Conservation (phyloP, 2,113 vertebrate genomes). For the Aythya baeri region DNA sequence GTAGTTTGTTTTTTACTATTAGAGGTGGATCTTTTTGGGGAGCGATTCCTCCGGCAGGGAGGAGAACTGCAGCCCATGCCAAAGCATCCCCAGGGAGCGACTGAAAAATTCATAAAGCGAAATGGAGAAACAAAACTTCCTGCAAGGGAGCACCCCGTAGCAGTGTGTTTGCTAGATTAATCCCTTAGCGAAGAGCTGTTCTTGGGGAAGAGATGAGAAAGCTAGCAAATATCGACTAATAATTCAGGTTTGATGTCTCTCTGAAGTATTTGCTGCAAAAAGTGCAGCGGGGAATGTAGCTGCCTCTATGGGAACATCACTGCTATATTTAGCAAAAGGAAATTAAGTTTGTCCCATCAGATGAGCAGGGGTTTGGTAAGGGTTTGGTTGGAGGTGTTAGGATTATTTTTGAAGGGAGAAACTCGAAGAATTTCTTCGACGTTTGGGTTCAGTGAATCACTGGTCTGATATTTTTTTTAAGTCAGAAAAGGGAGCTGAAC, state of each 20-base stretch:
- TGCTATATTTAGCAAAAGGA: slow-evolving; percentile 36
- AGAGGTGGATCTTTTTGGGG: not conserved
- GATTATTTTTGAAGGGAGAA: not conserved
- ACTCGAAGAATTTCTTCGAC: not conserved
- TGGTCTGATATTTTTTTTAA: not conserved
- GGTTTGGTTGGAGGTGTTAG: not conserved
- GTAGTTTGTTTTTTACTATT: not conserved
- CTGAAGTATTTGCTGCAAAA: slow-evolving; percentile 24
- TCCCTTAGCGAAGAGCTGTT: not conserved
- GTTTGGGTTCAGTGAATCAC: not conserved
- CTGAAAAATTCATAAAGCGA: not conserved
- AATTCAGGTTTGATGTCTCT: slow-evolving; percentile 4
- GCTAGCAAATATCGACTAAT: slow-evolving; percentile 23
- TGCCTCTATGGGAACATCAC: slow-evolving; percentile 47
- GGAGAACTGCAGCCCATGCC: not conserved
- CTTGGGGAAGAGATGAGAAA: not conserved
- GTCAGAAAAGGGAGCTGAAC: not conserved
- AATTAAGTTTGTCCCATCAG: not conserved
- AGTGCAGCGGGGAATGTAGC: not conserved
- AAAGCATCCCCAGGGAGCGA: not conserved
- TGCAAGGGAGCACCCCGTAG: not conserved
- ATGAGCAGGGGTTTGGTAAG: not conserved
- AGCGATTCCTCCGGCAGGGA: not conserved
- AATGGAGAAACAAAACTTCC: not conserved
- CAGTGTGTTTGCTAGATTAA: not conserved